Conservation (phyloP, 2,797 vertebrate genomes). For the Paguma larvata region DNA sequence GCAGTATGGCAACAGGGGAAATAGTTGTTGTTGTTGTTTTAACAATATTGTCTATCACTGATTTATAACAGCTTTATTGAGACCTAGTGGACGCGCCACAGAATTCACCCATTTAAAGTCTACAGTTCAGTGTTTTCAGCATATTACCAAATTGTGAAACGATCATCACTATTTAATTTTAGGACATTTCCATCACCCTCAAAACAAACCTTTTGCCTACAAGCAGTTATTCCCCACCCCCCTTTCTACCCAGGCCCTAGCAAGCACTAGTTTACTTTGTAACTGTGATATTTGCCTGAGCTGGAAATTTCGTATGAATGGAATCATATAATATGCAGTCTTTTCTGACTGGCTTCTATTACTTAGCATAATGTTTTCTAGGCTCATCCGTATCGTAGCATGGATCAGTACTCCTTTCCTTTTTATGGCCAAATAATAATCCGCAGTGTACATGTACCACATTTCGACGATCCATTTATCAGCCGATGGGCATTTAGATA, state of each 20-base stretch:
- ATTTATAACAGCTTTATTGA: constrained; percentile 83
- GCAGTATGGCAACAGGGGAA: not conserved
- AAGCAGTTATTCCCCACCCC: not conserved
- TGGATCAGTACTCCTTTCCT: not conserved
- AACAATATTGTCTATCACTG: constrained; percentile 90
- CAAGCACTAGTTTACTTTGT: not conserved
- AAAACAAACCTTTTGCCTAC: not conserved
- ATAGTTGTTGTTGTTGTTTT: not conserved
- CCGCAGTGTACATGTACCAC: not conserved
- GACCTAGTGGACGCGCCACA: not conserved
- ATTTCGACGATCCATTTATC: not conserved
- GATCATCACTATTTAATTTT: not conserved
- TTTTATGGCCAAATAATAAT: constrained; percentile 15
- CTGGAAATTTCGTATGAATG: not conserved
- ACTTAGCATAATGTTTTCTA: not conserved
- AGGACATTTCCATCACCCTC: not conserved
- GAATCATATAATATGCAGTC: not conserved
- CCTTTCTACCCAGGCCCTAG: not conserved
- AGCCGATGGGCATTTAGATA: not conserved
- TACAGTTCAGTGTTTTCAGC: not conserved
- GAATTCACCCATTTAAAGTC: not conserved
- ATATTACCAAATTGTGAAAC: not conserved
- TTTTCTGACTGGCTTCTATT: not conserved
- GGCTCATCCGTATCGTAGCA: not conserved
- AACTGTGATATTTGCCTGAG: not conserved